Evolutionary conservation across 2,113 vertebrate genomes (phyloP).

Genomic region (Toxotes jaculatrix): DNA sequence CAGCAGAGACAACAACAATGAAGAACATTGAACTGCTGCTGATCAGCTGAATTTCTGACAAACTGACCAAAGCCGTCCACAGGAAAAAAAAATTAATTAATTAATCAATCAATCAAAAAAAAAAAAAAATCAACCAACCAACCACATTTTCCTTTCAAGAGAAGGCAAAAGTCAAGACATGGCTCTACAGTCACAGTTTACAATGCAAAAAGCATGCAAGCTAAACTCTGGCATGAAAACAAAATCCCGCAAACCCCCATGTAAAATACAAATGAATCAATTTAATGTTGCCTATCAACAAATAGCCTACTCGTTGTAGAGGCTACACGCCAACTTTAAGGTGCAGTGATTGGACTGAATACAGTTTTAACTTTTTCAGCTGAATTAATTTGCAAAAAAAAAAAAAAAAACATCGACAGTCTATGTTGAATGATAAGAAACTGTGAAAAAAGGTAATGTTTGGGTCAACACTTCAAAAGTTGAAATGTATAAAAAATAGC

Average conservation of each 20-base stretch:
- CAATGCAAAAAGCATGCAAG: constrained; percentile 37
- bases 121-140: neutral
- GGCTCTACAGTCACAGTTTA: neutral
- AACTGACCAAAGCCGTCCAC: neutral
- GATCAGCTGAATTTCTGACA: neutral
- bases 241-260: neutral
- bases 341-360: too few species aligned
- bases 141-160: constrained; percentile 41
- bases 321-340: neutral
- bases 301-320: too few species aligned
- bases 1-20: neutral
- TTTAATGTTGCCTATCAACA: constrained; percentile 36
- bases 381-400: neutral
- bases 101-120: neutral
- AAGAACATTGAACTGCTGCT: neutral
- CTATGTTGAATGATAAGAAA: too few species aligned
- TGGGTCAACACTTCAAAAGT: neutral
- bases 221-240: neutral
- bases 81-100: neutral
- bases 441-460: neutral
- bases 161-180: constrained; percentile 80
- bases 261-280: neutral
- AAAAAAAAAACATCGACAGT: too few species aligned
- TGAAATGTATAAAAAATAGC: neutral
- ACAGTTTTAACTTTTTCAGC: neutral